Conservation (phyloP, 2,113 vertebrate species). For the Octodon degus region DNA sequence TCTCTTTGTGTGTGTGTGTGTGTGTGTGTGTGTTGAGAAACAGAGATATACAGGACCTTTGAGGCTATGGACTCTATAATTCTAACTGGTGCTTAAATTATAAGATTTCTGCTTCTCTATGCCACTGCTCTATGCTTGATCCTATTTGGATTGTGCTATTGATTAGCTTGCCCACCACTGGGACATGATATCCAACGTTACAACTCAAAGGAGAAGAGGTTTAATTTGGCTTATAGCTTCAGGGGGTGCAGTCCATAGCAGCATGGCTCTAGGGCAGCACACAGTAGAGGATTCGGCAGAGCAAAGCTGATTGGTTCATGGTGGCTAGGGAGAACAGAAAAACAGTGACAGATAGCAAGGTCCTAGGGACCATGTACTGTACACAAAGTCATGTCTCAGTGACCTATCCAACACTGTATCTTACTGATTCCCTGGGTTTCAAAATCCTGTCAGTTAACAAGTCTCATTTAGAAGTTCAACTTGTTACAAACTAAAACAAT, state of each 20-base stretch:
- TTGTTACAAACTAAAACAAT: background rate
- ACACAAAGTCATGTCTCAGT: background rate
- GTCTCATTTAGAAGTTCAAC: background rate
- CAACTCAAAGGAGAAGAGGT: background rate
- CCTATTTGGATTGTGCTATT: background rate
- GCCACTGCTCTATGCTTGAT: background rate
- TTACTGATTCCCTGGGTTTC: background rate
- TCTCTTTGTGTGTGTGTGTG: no score
- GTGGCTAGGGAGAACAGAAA: background rate
- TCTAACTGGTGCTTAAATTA: conserved; percentile 28
- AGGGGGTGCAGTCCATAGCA: background rate
- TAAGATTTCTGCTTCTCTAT: background rate
- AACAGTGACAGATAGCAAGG: background rate
- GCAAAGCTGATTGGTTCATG: background rate
- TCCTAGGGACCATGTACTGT: background rate
- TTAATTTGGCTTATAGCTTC: background rate
- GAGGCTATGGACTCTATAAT: background rate
- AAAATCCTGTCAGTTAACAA: background rate
- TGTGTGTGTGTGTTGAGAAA: background rate
- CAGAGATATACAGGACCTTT: background rate
- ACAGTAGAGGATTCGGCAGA: no score
- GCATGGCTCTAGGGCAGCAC: background rate
- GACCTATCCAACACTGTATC: background rate
- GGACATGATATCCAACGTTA: background rate
- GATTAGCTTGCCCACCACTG: background rate